Evolutionary conservation across 2,113 vertebrate species (phyloP).

Genomic region (Porphyrio hochstetteri): DNA sequence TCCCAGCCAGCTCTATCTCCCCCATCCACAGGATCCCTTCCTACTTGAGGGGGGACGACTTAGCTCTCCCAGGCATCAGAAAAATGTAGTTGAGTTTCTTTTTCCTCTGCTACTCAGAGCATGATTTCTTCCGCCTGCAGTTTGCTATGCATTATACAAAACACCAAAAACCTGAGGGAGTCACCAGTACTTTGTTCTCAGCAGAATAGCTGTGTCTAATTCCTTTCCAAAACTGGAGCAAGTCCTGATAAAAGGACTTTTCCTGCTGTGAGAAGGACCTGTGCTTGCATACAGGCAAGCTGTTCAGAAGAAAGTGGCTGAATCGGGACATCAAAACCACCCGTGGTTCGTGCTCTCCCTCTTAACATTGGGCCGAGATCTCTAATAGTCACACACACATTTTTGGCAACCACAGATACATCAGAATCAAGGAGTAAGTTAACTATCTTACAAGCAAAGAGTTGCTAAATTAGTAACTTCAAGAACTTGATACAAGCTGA

Average conservation of each 20-base stretch:
- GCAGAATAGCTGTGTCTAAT: background rate
- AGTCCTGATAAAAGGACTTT: background rate
- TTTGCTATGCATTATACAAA: background rate
- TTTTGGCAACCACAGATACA: background rate
- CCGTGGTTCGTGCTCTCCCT: background rate
- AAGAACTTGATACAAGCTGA: background rate
- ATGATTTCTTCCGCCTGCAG: background rate
- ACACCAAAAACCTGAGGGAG: background rate
- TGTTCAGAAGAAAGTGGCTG: background rate
- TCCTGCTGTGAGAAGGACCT: background rate
- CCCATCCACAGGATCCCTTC: background rate
- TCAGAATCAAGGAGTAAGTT: background rate
- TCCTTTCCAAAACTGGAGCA: background rate
- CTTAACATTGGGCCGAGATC: background rate
- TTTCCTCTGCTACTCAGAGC: background rate
- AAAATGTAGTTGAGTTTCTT: background rate
- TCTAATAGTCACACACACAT: rapidly evolving
- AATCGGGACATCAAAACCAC: background rate
- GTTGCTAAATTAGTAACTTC: background rate
- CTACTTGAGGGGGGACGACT: background rate
- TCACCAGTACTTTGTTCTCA: background rate
- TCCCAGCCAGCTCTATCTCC: background rate
- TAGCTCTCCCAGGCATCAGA: background rate
- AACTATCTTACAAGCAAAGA: background rate
- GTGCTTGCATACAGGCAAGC: background rate